Evolutionary conservation across 2,797 vertebrate species (phyloP).

Genomic region (Gymnothorax reevesii): DNA sequence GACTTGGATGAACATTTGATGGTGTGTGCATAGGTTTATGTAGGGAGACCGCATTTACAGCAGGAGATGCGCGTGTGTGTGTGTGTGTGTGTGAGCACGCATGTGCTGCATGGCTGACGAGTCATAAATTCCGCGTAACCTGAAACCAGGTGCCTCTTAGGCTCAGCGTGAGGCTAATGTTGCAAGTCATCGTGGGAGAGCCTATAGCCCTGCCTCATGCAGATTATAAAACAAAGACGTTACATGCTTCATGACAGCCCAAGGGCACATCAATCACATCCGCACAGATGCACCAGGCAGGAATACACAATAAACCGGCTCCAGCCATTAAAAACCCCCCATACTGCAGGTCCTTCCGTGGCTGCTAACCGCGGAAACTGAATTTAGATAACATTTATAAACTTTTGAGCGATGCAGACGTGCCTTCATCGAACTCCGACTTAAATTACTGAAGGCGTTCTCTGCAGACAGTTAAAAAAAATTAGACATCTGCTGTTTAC

Average conservation of each 20-base stretch:
- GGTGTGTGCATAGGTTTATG: background rate
- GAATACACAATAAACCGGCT: background rate
- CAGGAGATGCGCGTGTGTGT: background rate
- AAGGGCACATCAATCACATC: background rate
- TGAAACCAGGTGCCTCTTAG: background rate
- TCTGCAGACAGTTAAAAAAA: background rate
- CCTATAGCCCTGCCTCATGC: background rate
- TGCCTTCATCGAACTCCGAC: background rate
- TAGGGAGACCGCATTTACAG: background rate
- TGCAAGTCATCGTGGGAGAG: no score
- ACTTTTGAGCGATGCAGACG: background rate
- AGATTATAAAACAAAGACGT: background rate
- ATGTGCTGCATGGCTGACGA: background rate
- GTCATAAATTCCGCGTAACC: background rate
- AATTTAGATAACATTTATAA: background rate
- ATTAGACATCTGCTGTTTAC: conserved; percentile 12
- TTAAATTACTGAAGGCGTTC: background rate
- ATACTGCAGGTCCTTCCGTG: background rate
- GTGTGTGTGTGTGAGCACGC: background rate
- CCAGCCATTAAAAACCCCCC: background rate
- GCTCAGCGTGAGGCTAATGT: background rate
- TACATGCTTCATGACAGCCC: background rate
- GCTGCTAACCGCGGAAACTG: background rate
- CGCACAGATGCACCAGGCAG: background rate
- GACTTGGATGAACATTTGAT: no score